phyloP scores from a whole-genome alignment of 1,140 invertebrate genomes.

The Pomacea maculata region DNA sequence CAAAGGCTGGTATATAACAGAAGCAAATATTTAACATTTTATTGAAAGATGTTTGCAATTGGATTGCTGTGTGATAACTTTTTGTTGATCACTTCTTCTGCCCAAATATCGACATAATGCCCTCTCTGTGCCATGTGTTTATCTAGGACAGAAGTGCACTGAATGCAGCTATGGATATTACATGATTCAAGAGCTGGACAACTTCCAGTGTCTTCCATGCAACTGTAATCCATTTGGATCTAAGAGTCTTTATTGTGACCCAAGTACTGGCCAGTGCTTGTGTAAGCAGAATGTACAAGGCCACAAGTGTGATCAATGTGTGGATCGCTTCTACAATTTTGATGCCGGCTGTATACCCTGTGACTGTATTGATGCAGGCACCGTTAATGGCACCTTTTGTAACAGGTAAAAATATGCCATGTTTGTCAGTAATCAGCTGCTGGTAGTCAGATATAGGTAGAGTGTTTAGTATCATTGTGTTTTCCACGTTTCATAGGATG shows the following conservation, averaged over 20 bases:
- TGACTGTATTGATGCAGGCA: slow-evolving; percentile 78
- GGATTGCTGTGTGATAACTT: too few relatives aligned
- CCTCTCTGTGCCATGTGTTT: too few relatives aligned
- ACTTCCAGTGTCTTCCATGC: slow-evolving; percentile 59
- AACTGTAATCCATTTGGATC: slow-evolving; percentile 61
- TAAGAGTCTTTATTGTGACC: slow-evolving; percentile 57
- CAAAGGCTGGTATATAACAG: too few relatives aligned
- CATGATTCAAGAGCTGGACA: slow-evolving; percentile 62
- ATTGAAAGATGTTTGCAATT: too few relatives aligned
- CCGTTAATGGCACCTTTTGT: slow-evolving; percentile 69
- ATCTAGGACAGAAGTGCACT: slow-evolving; percentile 73
- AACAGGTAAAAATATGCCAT: slow-evolving; percentile 41
- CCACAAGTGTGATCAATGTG: slow-evolving; percentile 88
- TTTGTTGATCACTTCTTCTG: too few relatives aligned
- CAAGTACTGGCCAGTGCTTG: slow-evolving; percentile 55
- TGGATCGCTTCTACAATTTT: slow-evolving; percentile 65
- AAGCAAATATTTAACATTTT: too few relatives aligned
- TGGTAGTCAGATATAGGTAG: background rate
- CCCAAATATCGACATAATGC: too few relatives aligned
- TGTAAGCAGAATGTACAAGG: slow-evolving; percentile 57
- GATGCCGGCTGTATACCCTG: slow-evolving; percentile 82
- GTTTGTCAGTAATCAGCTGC: background rate
- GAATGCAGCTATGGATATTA: slow-evolving; percentile 87
- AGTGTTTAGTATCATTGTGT: background rate
- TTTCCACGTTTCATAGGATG: background rate